Percentiles rank a stretch among this genome's conserved stretches.
Conservation (phyloP, 2,888 invertebrate species). For the Onthophagus sagittarius region DNA sequence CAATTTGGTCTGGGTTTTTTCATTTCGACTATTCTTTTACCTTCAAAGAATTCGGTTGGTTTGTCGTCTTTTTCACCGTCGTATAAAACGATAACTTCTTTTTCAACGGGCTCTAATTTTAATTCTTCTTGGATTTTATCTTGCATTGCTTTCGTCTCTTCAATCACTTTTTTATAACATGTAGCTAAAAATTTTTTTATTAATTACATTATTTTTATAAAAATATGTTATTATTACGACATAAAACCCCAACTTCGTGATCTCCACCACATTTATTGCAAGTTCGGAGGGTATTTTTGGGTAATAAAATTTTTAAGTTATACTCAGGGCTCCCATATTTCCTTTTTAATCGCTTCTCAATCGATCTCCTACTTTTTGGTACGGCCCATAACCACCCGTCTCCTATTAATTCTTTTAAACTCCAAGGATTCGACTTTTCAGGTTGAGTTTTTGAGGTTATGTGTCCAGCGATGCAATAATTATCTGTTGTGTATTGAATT, state of each 20-base stretch:
- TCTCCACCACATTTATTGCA: conserved; percentile 83
- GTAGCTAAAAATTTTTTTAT: conserved; percentile 54
- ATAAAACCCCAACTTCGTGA: conserved; percentile 73
- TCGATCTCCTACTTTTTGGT: conserved; percentile 71
- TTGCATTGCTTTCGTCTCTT: conserved; percentile 79
- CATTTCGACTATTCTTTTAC: conserved; percentile 82
- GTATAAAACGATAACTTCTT: conserved; percentile 83
- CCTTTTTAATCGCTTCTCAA: conserved; percentile 70
- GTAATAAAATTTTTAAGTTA: conserved; percentile 64
- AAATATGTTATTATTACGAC: conserved; percentile 60
- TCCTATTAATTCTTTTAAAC: conserved; percentile 62
- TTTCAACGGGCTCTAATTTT: conserved; percentile 69
- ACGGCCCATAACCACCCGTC: conserved; percentile 79
- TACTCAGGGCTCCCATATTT: conserved; percentile 69
- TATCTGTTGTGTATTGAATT: no score
- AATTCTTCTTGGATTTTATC: conserved; percentile 68
- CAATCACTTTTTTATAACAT: conserved; percentile 78
- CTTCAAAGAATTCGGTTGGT: conserved; percentile 59
- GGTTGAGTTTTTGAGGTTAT: conserved; percentile 15
- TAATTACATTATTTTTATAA: background rate
- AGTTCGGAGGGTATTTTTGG: conserved; percentile 69
- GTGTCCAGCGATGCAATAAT: conserved; percentile 37
- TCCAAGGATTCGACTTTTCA: conserved; percentile 43
- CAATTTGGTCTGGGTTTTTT: conserved; percentile 80
- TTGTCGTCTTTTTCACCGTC: conserved; percentile 71